phyloP scores from a whole-genome alignment of 2,113 vertebrate genomes.

The Atractosteus spatula region DNA sequence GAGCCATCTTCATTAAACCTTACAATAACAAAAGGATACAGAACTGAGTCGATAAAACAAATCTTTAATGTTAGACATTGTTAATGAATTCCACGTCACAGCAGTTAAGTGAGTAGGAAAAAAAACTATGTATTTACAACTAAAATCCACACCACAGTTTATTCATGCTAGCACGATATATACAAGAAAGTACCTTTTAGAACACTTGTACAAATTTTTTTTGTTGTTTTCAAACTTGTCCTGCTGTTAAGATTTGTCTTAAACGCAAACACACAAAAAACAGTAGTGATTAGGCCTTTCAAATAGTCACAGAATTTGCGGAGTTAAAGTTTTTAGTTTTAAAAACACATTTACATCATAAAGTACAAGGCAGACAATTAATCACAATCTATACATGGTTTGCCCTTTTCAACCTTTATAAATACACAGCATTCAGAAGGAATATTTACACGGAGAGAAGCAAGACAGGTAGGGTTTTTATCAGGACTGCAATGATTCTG shows the following conservation, averaged over 20 bases:
- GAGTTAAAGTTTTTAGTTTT: conserved; percentile 35
- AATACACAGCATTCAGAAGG: conserved; percentile 93
- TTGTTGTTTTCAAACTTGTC: conserved; percentile 66
- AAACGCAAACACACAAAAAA: conserved; percentile 48
- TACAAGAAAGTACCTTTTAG: conserved; percentile 91
- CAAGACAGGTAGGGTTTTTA: conserved; percentile 66
- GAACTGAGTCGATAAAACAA: conserved; percentile 66
- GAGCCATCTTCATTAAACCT: no score
- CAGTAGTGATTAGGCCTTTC: conserved; percentile 41
- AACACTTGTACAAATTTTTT: conserved; percentile 86
- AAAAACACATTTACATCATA: conserved; percentile 84
- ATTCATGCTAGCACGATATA: conserved; percentile 98
- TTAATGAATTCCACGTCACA: conserved; percentile 95
- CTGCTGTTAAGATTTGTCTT: conserved; percentile 68
- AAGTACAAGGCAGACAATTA: conserved; percentile 82
- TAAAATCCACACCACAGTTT: conserved; percentile 92
- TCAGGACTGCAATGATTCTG: conserved; percentile 62
- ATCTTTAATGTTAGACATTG: conserved; percentile 81
- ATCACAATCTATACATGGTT: conserved; percentile 93
- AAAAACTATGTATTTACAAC: conserved; percentile 83
- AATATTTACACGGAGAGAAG: conserved; percentile 91
- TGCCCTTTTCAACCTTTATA: conserved; percentile 92
- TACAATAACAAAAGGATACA: conserved; percentile 19
- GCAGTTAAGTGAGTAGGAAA: conserved; percentile 81
- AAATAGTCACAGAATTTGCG: conserved; percentile 31